phyloP scores from a whole-genome alignment of 2,888 invertebrate species.

The Epsilonema sp. region DNA sequence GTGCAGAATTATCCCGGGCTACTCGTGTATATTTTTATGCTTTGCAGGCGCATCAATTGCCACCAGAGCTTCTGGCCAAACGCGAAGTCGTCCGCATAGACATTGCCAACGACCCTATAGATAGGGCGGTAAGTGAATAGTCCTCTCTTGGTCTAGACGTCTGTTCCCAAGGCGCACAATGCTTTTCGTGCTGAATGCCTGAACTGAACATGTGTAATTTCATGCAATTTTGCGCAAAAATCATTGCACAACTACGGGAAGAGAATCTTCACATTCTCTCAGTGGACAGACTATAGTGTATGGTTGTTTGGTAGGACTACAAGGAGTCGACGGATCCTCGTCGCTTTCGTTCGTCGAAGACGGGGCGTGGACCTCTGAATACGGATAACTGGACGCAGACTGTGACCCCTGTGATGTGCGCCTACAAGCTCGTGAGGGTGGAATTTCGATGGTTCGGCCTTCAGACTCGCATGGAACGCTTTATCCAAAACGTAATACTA shows the following conservation, averaged over 20 bases:
- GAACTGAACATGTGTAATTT: too few relatives aligned
- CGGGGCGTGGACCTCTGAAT: conserved; percentile 79
- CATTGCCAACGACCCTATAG: conserved; percentile 66
- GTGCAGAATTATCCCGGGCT: too few relatives aligned
- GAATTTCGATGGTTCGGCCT: conserved; percentile 98
- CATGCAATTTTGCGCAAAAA: too few relatives aligned
- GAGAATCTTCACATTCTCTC: too few relatives aligned
- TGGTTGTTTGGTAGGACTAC: conserved; percentile 48
- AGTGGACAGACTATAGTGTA: too few relatives aligned
- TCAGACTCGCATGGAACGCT: conserved; percentile 69
- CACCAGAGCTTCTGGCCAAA: conserved; percentile 63
- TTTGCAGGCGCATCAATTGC: conserved; percentile 68
- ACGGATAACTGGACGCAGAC: conserved; percentile 38
- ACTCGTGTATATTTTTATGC: too few relatives aligned
- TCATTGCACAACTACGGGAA: too few relatives aligned
- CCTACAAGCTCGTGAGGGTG: conserved; percentile 86
- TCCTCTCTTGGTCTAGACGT: too few relatives aligned
- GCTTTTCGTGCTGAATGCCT: too few relatives aligned
- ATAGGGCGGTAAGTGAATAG: too few relatives aligned
- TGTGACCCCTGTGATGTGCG: conserved; percentile 71
- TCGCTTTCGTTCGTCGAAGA: conserved; percentile 70
- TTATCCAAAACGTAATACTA: conserved; percentile 55
- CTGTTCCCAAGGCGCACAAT: too few relatives aligned
- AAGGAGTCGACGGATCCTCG: conserved; percentile 66
- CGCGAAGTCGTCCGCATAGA: conserved; percentile 79